A percentile compares a stretch with the other conserved stretches of the same genome.
Conservation (phyloP, 2,113 vertebrate species). For the Balaeniceps rex region DNA sequence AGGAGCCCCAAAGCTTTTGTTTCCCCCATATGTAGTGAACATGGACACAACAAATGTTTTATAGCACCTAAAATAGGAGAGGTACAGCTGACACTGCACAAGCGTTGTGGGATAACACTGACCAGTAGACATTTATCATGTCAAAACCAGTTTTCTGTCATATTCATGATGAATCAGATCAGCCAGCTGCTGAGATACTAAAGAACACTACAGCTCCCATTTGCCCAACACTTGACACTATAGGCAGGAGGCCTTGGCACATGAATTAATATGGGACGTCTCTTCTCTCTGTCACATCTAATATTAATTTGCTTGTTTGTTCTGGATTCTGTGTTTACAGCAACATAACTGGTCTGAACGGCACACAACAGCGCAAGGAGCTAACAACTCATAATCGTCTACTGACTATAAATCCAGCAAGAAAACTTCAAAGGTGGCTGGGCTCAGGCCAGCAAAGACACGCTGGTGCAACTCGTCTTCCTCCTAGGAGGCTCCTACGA, state of each 20-base stretch:
- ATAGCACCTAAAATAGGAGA: background rate
- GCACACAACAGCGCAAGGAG: background rate
- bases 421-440: background rate
- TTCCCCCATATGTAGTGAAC: background rate
- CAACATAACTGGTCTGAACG: background rate
- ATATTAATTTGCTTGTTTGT: background rate
- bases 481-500: background rate
- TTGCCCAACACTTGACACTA: background rate
- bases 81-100: background rate
- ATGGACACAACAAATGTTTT: background rate
- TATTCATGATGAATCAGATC: background rate
- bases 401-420: background rate
- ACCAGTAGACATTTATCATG: background rate
- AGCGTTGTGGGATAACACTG: background rate
- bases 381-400: background rate
- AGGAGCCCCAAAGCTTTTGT: background rate
- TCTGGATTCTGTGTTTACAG: background rate
- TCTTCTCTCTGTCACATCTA: background rate
- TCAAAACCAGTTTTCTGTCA: background rate
- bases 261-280: accelerated
- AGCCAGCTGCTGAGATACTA: background rate
- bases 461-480: accelerated
- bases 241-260: background rate
- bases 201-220: background rate
- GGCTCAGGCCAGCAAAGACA: background rate